A percentile compares a stretch with the other conserved stretches of the same genome.
Evolutionary conservation across 2,888 invertebrate species (phyloP).

Genomic region (Eupithecia exiguata): DNA sequence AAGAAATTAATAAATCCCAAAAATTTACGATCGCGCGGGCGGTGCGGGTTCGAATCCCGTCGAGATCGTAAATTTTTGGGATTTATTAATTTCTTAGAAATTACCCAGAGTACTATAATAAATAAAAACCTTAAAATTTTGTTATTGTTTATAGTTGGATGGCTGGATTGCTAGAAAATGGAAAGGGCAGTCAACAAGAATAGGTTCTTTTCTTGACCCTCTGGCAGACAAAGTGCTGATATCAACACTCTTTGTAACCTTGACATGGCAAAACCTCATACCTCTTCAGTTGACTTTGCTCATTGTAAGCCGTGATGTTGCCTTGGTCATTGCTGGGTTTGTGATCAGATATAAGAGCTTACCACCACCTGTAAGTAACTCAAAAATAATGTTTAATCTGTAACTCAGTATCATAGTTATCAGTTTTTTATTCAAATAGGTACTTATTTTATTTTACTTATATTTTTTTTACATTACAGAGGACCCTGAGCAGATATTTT

Average conservation of each 20-base stretch:
- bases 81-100: too few relatives aligned
- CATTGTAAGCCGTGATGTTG: slow-evolving; percentile 92
- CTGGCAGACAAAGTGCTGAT: slow-evolving; percentile 98
- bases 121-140: neutral
- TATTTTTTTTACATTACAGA: slow-evolving; percentile 82
- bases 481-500: slow-evolving; percentile 93
- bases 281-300: slow-evolving; percentile 91
- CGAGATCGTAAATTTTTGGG: too few relatives aligned
- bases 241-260: slow-evolving; percentile 92
- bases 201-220: slow-evolving; percentile 98
- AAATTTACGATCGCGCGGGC: too few relatives aligned
- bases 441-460: too few relatives aligned
- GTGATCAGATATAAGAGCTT: slow-evolving; percentile 95
- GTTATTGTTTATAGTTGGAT: slow-evolving; percentile 87
- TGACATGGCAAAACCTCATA: slow-evolving; percentile 93
- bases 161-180: slow-evolving; percentile 98
- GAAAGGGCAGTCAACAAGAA: slow-evolving; percentile 94
- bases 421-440: too few relatives aligned
- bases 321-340: slow-evolving; percentile 92
- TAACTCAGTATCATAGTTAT: too few relatives aligned
- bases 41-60: too few relatives aligned
- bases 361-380: slow-evolving; percentile 91
- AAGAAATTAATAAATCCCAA: too few relatives aligned
- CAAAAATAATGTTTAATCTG: neutral
- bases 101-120: too few relatives aligned